Base-by-base conservation (phyloP, 2,888 invertebrate species). In the Oligia fasciuncula region DNA sequence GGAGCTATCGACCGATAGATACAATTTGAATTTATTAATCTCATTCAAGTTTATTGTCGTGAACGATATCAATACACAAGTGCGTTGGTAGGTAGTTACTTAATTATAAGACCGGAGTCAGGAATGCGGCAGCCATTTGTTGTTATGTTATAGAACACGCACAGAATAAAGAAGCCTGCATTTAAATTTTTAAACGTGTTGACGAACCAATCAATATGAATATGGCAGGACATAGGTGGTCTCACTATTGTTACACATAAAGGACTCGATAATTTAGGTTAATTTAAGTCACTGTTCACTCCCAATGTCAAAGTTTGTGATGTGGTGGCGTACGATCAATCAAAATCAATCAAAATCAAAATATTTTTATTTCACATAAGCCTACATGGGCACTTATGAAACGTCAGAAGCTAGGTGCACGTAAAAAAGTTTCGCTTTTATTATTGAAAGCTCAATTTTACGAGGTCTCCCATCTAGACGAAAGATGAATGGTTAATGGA, bases 51-150 rank as follows among this genome's bases (percentile, higher is more conserved):
- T 79, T 63, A 83, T 80, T 79, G 78, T 83, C 73, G 66, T 69
- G 78, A 84, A 87, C 81, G 77, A 85, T 84, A 87, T 83, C 77
- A 85, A 87, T 87, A 87, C 83, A 87, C 76, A 83, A 85, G 80
- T 88, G 84, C 81, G 88, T 79, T 83, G 74, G 60, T 83, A 80
- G 78, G 73, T 76, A 72, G 85, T 81, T 81, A 87, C 83, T 83
- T 85, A 89, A 88, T 89, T 89, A 85, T 84, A 86, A 85, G 76
- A 91, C 90, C 92, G 92, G 86, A 88, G 90, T 86, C 90, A 90
- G 94, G 96, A 96, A 96, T 96, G 96, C 96, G 96, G 95, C 91
- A 96, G 94, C 91, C 93, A 93, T 93, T 94, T 93, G 92, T 94
- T 93, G 94, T 93, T 91, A 93, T 93, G 93, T 93, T 91, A 89